A percentile compares a stretch with the other conserved stretches of the same genome.
Conservation (phyloP, 2,888 invertebrate species). For the Pseudococcus jackbeardsleyi region DNA sequence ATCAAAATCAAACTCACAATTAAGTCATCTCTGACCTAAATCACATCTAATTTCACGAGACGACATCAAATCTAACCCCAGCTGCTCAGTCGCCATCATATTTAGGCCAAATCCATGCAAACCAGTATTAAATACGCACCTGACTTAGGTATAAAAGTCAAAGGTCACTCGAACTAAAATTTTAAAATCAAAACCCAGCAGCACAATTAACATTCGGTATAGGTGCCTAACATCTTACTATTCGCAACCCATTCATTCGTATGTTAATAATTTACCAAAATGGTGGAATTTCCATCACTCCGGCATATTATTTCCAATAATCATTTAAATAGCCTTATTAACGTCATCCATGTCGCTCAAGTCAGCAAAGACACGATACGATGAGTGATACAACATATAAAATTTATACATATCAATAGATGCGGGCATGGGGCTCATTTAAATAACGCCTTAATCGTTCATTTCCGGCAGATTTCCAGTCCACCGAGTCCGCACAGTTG, state of each 20-base stretch:
- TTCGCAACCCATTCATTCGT: not conserved
- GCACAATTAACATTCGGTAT: not conserved
- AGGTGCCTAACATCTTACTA: not conserved
- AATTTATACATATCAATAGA: not conserved
- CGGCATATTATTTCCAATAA: not conserved
- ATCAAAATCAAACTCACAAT: too few species aligned
- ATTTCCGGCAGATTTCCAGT: conserved; percentile 26
- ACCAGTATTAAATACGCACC: too few species aligned
- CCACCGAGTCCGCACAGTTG: not conserved
- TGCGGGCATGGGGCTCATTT: conserved; percentile 35
- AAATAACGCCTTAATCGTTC: conserved; percentile 39
- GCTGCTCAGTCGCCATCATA: too few species aligned
- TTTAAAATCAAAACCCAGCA: not conserved
- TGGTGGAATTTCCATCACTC: not conserved
- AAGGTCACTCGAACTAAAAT: too few species aligned
- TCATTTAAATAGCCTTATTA: conserved; percentile 25
- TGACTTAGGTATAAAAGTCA: too few species aligned
- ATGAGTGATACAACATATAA: not conserved
- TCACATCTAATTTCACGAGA: too few species aligned
- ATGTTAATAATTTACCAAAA: not conserved
- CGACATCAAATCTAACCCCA: too few species aligned
- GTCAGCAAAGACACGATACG: not conserved
- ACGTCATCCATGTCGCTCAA: not conserved
- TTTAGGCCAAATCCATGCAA: too few species aligned
- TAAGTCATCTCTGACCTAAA: too few species aligned